phyloP scores from a whole-genome alignment of 2,113 vertebrate genomes.

The Python bivittatus region DNA sequence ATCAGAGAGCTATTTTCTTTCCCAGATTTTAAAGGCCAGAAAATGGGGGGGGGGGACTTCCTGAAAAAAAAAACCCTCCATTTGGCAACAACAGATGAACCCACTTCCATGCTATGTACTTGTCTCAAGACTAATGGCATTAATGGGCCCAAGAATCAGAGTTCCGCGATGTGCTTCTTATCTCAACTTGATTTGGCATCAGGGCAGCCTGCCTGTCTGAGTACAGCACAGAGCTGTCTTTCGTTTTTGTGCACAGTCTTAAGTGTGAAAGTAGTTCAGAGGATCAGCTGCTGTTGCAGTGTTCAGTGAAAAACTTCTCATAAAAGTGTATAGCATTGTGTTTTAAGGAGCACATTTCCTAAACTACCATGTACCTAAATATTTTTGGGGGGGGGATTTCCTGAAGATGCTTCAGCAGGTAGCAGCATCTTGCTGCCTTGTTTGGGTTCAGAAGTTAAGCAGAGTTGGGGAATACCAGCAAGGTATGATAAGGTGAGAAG shows the following conservation, averaged over 20 bases:
- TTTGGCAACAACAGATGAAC: slow-evolving; percentile 29
- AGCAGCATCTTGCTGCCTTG: neutral
- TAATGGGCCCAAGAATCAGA: slow-evolving; percentile 17
- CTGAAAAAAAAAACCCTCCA: neutral
- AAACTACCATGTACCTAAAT: neutral
- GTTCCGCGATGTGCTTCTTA: slow-evolving; percentile 15
- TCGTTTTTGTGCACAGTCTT: neutral
- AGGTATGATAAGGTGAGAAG: neutral
- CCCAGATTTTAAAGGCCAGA: slow-evolving; percentile 20
- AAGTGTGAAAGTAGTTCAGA: neutral
- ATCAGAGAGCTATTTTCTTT: slow-evolving; percentile 23
- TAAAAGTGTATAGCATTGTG: neutral
- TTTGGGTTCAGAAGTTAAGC: neutral
- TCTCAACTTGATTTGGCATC: slow-evolving; percentile 25
- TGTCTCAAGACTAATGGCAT: slow-evolving; percentile 27
- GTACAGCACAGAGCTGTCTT: slow-evolving; percentile 1
- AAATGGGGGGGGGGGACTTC: slow-evolving; percentile 1
- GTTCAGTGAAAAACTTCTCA: neutral
- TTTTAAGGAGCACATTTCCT: neutral
- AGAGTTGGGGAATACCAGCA: neutral
- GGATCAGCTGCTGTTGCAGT: neutral
- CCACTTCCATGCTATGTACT: slow-evolving; percentile 24
- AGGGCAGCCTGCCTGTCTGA: slow-evolving; percentile 16
- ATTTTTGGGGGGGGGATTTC: neutral
- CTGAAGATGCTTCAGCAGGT: neutral